Percentiles rank a stretch among this genome's conserved stretches.
Conservation (phyloP, 2,888 invertebrate genomes). For the Hirtodrosophila confusa region DNA sequence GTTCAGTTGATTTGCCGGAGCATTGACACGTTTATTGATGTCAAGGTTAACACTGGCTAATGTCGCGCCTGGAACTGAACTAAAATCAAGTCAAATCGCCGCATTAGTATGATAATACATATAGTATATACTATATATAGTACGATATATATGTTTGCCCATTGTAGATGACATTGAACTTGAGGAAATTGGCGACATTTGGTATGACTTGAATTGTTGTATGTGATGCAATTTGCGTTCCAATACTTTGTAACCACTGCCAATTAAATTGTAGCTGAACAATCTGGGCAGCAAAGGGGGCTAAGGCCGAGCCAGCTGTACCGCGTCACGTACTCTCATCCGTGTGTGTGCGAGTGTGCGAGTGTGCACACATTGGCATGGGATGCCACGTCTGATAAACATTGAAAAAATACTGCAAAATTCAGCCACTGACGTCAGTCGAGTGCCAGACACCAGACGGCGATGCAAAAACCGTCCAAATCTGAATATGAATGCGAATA, state of each 20-base stretch:
- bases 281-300: neutral
- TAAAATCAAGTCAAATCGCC: slow-evolving; percentile 45
- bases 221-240: slow-evolving; percentile 35
- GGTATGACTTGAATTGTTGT: slow-evolving; percentile 23
- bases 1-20: slow-evolving; percentile 38
- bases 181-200: slow-evolving; percentile 48
- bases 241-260: slow-evolving; percentile 33
- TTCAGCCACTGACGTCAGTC: slow-evolving; percentile 58
- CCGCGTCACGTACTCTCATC: slow-evolving; percentile 39
- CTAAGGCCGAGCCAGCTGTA: slow-evolving; percentile 37
- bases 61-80: slow-evolving; percentile 42
- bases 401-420: slow-evolving; percentile 9
- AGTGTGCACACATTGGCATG: slow-evolving; percentile 12
- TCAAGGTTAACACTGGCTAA: slow-evolving; percentile 68
- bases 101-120: slow-evolving; percentile 49
- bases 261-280: slow-evolving; percentile 16
- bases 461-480: slow-evolving; percentile 31
- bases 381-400: slow-evolving; percentile 44
- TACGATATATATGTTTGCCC: slow-evolving; percentile 3
- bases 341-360: slow-evolving; percentile 5
- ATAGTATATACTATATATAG: slow-evolving; percentile 10
- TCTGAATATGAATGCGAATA: slow-evolving; percentile 34
- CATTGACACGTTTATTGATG: slow-evolving; percentile 81
- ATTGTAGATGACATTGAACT: slow-evolving; percentile 66
- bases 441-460: slow-evolving; percentile 49